These are phyloP conservation scores for Eristalinus aeneus DNA, from an alignment of 2,888 invertebrate genomes.

Conservation along the genomic window DNA sequence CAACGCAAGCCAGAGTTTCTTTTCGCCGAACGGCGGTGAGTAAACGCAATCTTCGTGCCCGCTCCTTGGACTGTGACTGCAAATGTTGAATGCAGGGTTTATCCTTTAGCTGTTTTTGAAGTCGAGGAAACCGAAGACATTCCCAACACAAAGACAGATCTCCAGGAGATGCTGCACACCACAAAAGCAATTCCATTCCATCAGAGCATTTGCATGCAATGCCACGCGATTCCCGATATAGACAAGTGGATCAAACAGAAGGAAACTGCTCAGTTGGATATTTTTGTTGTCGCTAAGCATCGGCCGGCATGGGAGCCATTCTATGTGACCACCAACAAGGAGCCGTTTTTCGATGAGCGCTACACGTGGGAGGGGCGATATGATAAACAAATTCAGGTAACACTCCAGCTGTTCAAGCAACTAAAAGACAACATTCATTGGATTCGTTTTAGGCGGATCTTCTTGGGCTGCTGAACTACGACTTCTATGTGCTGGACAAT, in stretches of 20 bases:
- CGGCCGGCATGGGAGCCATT: conserved; percentile 27
- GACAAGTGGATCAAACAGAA: neutral
- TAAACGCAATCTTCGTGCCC: neutral
- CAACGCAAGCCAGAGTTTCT: conserved; percentile 16
- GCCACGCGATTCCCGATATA: conserved; percentile 38
- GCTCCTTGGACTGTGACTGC: neutral
- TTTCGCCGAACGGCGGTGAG: conserved; percentile 17
- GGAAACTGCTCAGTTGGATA: neutral
- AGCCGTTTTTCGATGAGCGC: conserved; percentile 44
- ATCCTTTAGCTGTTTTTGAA: conserved; percentile 46
- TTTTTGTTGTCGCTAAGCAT: conserved; percentile 29
- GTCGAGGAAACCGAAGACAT: conserved; percentile 9
- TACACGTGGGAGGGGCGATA: conserved; percentile 50
- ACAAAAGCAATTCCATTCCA: conserved; percentile 40
- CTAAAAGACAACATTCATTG: neutral
- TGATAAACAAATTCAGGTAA: conserved; percentile 51
- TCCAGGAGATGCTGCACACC: conserved; percentile 12
- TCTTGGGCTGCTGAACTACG: conserved; percentile 25
- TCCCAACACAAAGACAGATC: conserved; percentile 36
- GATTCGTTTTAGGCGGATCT: conserved; percentile 21
- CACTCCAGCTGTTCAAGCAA: neutral
- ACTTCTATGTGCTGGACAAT: conserved; percentile 34
- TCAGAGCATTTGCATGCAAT: conserved; percentile 15
- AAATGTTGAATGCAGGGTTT: conserved; percentile 12
- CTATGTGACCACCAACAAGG: conserved; percentile 43